Percentiles rank a stretch among this genome's conserved stretches.
Conservation (phyloP, 1,140 invertebrate species). For the Muscidifurax raptorellus region DNA sequence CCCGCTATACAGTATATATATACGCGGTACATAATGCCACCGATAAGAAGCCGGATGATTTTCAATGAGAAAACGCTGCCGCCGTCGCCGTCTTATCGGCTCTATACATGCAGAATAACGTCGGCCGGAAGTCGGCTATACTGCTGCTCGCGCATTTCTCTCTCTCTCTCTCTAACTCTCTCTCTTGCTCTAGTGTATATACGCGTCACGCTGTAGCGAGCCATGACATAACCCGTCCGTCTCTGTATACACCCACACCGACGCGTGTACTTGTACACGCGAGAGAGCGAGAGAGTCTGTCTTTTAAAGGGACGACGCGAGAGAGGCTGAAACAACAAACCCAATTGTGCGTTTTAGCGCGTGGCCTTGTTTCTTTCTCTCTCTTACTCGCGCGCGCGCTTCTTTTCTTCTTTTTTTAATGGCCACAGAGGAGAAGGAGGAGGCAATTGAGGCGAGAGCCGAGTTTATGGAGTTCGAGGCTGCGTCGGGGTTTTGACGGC, state of each 20-base stretch:
- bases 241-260: not conserved
- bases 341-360: conserved; percentile 28
- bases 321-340: conserved; percentile 37
- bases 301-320: conserved; percentile 6
- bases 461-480: not conserved
- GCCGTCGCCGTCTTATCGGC: conserved; percentile 6
- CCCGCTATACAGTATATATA: not conserved
- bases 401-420: not conserved
- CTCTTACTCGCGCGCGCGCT: not conserved
- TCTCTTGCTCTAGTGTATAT: not conserved
- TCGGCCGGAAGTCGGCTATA: conserved; percentile 32
- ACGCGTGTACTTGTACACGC: not conserved
- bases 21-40: not conserved
- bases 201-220: not conserved
- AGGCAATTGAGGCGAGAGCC: not conserved
- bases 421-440: not conserved
- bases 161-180: not conserved
- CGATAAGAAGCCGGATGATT: conserved; percentile 30
- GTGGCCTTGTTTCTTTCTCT: not conserved
- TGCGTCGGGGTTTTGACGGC: not conserved
- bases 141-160: not conserved
- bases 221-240: conserved; percentile 27
- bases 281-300: not conserved
- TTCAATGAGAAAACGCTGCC: conserved; percentile 21
- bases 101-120: not conserved